Conservation (phyloP, 1,140 invertebrate species). For the Caenorhabditis remanei region DNA sequence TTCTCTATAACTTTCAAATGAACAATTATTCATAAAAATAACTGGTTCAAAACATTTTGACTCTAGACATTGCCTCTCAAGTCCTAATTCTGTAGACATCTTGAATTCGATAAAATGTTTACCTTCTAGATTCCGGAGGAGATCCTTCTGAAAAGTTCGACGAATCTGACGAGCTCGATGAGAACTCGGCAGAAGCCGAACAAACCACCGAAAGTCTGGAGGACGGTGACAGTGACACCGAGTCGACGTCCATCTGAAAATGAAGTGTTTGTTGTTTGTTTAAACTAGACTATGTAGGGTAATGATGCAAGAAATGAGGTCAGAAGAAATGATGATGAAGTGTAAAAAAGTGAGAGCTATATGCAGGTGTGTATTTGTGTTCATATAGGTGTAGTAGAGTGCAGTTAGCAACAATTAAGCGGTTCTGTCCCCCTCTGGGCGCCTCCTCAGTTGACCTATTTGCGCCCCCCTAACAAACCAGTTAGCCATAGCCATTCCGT, state of each 20-base stretch:
- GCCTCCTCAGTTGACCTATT: constrained; percentile 53
- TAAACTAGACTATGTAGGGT: not conserved
- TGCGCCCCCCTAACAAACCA: constrained; percentile 39
- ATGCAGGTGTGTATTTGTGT: constrained; percentile 18
- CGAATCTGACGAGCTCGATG: constrained; percentile 57
- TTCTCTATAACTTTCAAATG: too few relatives aligned
- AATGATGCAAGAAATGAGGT: not conserved
- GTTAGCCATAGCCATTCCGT: constrained; percentile 36
- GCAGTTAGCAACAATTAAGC: constrained; percentile 58
- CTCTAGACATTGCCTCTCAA: too few relatives aligned
- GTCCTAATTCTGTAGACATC: too few relatives aligned
- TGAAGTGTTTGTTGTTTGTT: not conserved
- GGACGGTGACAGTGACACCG: constrained; percentile 51
- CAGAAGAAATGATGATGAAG: not conserved
- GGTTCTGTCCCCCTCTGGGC: constrained; percentile 27
- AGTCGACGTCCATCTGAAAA: constrained; percentile 61
- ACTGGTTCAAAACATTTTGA: too few relatives aligned
- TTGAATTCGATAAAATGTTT: not conserved
- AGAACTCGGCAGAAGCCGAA: constrained; percentile 60
- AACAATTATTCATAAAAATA: too few relatives aligned
- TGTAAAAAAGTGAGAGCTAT: constrained; percentile 35
- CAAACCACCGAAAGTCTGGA: constrained; percentile 62
- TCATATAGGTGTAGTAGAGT: constrained; percentile 31
- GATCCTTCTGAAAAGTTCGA: constrained; percentile 58
- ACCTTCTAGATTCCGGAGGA: constrained; percentile 60